Evolutionary conservation across 2,797 vertebrate species (phyloP).

Genomic region (Apodemus agrarius): DNA sequence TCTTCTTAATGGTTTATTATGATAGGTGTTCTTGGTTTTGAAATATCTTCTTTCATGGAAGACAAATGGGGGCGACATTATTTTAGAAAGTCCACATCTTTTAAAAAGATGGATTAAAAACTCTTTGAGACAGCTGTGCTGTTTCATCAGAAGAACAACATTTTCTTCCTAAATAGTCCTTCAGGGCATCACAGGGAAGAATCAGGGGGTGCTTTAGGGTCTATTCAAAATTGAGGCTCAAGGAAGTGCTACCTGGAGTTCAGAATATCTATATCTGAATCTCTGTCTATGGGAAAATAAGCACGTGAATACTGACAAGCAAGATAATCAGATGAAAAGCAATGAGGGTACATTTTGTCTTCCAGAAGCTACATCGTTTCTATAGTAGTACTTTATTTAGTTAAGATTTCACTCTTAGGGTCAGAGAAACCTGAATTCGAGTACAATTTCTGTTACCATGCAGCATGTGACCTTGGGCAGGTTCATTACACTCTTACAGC

Average conservation of each 20-base stretch:
- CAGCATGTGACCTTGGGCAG: background rate
- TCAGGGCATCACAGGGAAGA: constrained; percentile 59
- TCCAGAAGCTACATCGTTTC: background rate
- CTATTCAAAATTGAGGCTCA: constrained; percentile 49
- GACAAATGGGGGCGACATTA: constrained; percentile 80
- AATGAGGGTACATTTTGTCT: background rate
- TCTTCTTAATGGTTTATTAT: constrained; percentile 84
- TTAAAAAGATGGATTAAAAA: constrained; percentile 83
- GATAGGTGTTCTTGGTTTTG: constrained; percentile 79
- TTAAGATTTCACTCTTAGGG: background rate
- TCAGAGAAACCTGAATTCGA: background rate
- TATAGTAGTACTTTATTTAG: background rate
- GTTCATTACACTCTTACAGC: background rate
- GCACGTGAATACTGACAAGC: background rate
- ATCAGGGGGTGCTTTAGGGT: constrained; percentile 39
- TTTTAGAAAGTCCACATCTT: constrained; percentile 84
- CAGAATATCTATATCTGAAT: background rate
- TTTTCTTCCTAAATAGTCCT: constrained; percentile 80
- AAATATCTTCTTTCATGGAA: constrained; percentile 80
- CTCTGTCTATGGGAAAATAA: background rate
- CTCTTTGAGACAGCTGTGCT: constrained; percentile 73
- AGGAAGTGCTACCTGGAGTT: background rate
- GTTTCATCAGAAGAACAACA: constrained; percentile 74
- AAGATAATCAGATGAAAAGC: constrained; percentile 34
- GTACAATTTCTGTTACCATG: background rate